Conservation (phyloP, 2,113 vertebrate species). For the Trochalopteron elliotii region DNA sequence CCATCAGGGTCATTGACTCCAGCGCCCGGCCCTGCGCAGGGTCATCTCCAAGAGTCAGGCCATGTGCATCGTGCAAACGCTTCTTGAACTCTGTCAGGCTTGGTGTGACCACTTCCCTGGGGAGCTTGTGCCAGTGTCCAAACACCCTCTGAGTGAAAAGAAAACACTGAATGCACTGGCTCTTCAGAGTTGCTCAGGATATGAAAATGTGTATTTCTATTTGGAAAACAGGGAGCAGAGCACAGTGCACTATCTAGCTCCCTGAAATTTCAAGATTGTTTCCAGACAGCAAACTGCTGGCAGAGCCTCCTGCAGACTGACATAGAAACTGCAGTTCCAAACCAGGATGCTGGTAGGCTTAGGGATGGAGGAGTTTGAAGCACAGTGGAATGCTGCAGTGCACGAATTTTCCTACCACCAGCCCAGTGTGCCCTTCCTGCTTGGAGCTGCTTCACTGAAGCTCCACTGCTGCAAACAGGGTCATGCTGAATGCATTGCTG, state of each 20-base stretch:
- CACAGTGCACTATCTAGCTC: not conserved
- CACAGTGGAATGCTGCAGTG: not conserved
- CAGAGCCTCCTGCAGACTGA: not conserved
- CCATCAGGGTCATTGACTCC: not conserved
- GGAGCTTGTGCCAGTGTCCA: not conserved
- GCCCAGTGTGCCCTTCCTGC: fast-evolving
- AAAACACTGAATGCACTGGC: not conserved
- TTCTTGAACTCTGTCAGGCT: not conserved
- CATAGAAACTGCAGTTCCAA: not conserved
- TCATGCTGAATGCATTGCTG: too few relatives aligned
- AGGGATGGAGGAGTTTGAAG: not conserved
- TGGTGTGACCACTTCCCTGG: not conserved
- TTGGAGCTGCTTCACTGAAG: not conserved
- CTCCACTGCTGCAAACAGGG: not conserved
- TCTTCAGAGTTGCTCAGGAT: not conserved
- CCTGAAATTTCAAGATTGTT: not conserved
- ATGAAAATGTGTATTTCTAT: not conserved
- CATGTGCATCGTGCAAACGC: fast-evolving
- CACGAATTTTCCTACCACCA: not conserved
- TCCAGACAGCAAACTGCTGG: not conserved
- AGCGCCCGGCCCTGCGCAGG: not conserved
- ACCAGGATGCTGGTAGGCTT: not conserved
- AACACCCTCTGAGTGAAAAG: not conserved
- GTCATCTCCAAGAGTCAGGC: not conserved
- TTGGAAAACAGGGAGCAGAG: not conserved